Evolutionary conservation across 2,888 invertebrate genomes (phyloP), one percentile per base, ranked within the genome.

Genomic region (Eupithecia vulgata): DNA sequence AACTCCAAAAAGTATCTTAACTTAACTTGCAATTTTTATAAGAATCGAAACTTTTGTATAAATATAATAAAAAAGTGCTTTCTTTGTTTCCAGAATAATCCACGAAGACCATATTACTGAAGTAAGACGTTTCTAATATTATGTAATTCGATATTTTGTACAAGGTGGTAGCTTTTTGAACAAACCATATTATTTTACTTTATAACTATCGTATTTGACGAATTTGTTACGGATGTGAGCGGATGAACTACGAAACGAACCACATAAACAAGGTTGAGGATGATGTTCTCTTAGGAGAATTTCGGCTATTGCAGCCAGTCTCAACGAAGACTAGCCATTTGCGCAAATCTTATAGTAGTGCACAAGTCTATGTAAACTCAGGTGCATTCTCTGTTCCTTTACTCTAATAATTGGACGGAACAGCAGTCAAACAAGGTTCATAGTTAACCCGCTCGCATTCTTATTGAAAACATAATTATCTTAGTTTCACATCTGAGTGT

Each of bases 61-160:
- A 37, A 7, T 48, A 2, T 61, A 17, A 37, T 64, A 17, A 61
- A 17, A 34, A 1, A 37, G 15, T 48, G 30, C 70, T 72, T 76
- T 81, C 79, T 83, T 88, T 87, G 84, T 86, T 96, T 96, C 67
- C 95, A 97, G 97, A 98, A 98, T 87, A 98, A 98, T 92, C 98
- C 98, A 34, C 95, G 98, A 78, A 95, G 98, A 90, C 97, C 98
- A 7, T 98, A 98, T 88, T 98, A 98, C 90, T 98, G 92, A 76
- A 74, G 30, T 34, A 62, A 73, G 69, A 67, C 45, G 34, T 65
- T 72, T 57, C 66, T 61, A 40, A 62, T 34, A 34, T 21, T 13
- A 21, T 48, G 35, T 34, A 30, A 57, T 62, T 69, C 35, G 21
- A 21, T 52, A 48, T 67, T 59, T 40, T 65, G 48, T n/a, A 40